These are phyloP conservation scores for Homarus gammarus DNA, from an alignment of 2,888 invertebrate genomes.

Conservation along the genomic window DNA sequence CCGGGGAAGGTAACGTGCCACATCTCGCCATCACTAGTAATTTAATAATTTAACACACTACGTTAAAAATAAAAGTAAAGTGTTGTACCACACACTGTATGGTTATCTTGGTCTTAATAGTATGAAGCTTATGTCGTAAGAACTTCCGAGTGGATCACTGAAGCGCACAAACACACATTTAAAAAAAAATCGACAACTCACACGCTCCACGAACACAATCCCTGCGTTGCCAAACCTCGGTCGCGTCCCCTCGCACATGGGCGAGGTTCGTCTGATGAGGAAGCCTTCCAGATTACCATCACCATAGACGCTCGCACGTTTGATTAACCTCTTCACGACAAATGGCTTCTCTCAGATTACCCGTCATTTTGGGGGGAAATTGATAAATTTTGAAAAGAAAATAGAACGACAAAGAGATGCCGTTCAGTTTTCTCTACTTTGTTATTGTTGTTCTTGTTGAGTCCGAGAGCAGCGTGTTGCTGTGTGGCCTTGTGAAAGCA, in stretches of 20 bases:
- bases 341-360: not conserved
- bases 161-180: not conserved
- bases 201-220: not conserved
- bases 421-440: too few relatives aligned
- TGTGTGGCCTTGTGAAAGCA: not conserved
- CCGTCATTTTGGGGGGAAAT: not conserved
- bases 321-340: not conserved
- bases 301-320: not conserved
- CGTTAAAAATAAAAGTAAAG: not conserved
- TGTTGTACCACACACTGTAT: not conserved
- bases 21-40: not conserved
- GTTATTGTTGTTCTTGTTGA: too few relatives aligned
- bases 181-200: not conserved
- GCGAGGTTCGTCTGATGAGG: not conserved
- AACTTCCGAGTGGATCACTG: not conserved
- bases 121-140: not conserved
- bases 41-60: not conserved
- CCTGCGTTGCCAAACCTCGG: not conserved
- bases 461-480: not conserved
- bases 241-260: slow-evolving; percentile 20
- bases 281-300: not conserved
- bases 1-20: not conserved
- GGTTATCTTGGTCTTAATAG: not conserved
- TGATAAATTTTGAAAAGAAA: too few relatives aligned
- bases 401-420: too few relatives aligned